phyloP scores from a whole-genome alignment of 1,140 invertebrate genomes.

The Dendroctonus valens region DNA sequence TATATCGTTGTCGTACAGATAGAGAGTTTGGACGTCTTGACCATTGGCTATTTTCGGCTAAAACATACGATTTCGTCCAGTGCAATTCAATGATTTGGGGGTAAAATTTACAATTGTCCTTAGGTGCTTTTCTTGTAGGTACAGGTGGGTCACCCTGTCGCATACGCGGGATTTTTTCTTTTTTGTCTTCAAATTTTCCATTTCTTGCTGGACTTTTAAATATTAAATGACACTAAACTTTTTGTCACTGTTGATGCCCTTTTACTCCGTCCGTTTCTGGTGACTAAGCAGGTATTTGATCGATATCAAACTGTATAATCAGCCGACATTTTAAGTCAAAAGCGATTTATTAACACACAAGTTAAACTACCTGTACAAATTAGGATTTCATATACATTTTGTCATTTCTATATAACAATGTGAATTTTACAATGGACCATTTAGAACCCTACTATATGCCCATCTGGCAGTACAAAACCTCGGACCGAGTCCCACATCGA shows the following conservation, averaged over 20 bases:
- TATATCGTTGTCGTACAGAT: slow-evolving; percentile 65
- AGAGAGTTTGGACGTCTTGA: slow-evolving; percentile 59
- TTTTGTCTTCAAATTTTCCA: slow-evolving; percentile 7
- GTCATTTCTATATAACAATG: slow-evolving; percentile 46
- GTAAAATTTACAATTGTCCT: slow-evolving; percentile 52
- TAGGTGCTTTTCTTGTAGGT: slow-evolving; percentile 55
- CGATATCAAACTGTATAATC: not conserved
- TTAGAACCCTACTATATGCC: slow-evolving; percentile 45
- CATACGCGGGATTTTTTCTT: slow-evolving; percentile 33
- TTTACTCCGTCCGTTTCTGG: not conserved
- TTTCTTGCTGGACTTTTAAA: slow-evolving; percentile 2
- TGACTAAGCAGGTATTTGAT: not conserved
- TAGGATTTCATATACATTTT: slow-evolving; percentile 47
- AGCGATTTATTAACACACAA: slow-evolving; percentile 52
- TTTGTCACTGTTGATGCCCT: no score
- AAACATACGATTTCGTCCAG: slow-evolving; percentile 17
- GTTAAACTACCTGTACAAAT: slow-evolving; percentile 52
- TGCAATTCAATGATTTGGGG: not conserved
- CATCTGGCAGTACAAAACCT: slow-evolving; percentile 35
- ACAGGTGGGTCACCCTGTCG: slow-evolving; percentile 54
- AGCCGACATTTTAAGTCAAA: slow-evolving; percentile 41
- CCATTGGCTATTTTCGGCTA: slow-evolving; percentile 56
- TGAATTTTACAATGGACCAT: slow-evolving; percentile 51
- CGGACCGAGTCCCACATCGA: no score
- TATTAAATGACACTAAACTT: no score